Percentiles rank a stretch among this genome's conserved stretches.
Evolutionary conservation across 2,888 invertebrate species (phyloP).

Genomic region (Pheosia tremula): DNA sequence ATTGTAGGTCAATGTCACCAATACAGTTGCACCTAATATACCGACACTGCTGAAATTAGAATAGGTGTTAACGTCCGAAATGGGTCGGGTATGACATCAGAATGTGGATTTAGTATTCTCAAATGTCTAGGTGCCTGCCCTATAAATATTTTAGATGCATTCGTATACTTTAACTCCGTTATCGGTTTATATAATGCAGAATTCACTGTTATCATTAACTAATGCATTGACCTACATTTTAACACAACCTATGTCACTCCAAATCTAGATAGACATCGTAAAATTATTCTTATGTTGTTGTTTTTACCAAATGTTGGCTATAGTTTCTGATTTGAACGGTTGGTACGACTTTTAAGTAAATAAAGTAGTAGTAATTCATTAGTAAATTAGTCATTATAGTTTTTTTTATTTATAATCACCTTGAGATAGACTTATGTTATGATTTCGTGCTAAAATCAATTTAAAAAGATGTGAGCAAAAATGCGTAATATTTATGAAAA

Average conservation of each 20-base stretch:
- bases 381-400: no score
- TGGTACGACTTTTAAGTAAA: no score
- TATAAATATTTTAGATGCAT: background rate
- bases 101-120: background rate
- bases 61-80: conserved; percentile 6
- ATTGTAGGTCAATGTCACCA: conserved; percentile 27
- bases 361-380: no score
- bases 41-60: conserved; percentile 17
- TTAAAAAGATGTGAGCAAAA: no score
- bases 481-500: no score
- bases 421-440: no score
- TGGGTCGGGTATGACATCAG: conserved; percentile 1
- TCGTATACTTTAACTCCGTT: background rate
- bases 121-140: background rate
- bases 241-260: background rate
- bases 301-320: background rate
- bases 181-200: background rate
- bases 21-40: background rate
- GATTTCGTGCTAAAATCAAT: no score
- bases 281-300: background rate
- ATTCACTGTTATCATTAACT: background rate
- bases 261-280: background rate
- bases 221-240: conserved; percentile 5
- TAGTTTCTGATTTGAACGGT: background rate
- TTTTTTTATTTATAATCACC: no score